Evolutionary conservation across 2,113 vertebrate species (phyloP).

Genomic region (Saguinus midas): DNA sequence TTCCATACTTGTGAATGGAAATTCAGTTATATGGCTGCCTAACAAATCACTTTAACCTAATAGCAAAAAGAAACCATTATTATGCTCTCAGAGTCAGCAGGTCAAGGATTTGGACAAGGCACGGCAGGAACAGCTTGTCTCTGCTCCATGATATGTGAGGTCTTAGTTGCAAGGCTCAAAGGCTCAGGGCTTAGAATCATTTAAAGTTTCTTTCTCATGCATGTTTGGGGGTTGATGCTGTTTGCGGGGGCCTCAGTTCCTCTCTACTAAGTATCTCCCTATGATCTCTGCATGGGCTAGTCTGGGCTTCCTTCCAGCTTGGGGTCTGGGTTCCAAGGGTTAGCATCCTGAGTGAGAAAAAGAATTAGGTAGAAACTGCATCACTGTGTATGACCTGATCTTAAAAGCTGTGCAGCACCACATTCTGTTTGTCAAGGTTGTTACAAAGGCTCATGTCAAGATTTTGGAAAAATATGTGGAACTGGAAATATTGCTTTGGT

Average conservation of each 20-base stretch:
- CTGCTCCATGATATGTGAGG: not conserved
- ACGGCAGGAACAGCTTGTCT: not conserved
- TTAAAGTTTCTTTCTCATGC: not conserved
- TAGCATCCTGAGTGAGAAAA: not conserved
- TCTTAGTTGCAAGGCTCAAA: not conserved
- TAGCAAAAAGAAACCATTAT: not conserved
- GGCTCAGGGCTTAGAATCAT: not conserved
- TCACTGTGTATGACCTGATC: not conserved
- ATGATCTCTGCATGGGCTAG: not conserved
- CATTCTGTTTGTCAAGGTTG: not conserved
- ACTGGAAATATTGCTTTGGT: not conserved
- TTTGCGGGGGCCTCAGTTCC: not conserved
- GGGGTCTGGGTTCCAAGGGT: not conserved
- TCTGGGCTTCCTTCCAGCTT: not conserved
- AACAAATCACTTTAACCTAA: not conserved
- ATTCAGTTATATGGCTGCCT: not conserved
- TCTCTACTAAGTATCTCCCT: not conserved
- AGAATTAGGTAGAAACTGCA: not conserved
- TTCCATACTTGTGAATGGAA: not conserved
- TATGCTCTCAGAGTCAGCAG: not conserved
- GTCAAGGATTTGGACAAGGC: not conserved
- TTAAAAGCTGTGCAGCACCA: not conserved
- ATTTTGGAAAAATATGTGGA: not conserved
- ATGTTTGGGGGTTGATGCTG: not conserved
- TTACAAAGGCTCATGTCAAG: not conserved